Conservation (phyloP, 2,797 vertebrate species). For the Danio albolineatus region DNA sequence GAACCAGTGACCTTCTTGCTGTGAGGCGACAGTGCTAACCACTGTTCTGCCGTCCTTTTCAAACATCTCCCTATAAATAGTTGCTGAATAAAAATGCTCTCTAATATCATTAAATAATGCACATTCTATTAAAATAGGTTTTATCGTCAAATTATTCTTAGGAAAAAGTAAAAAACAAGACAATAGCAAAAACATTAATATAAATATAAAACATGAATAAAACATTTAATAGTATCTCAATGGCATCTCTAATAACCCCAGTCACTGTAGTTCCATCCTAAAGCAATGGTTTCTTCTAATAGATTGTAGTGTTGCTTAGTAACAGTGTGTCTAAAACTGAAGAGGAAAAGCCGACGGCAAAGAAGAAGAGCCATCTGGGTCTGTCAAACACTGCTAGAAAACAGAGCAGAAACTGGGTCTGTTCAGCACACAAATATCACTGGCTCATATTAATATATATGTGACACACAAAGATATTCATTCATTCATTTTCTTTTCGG, state of each 20-base stretch:
- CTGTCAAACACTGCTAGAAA: neutral
- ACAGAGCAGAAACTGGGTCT: conserved; percentile 29
- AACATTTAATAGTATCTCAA: neutral
- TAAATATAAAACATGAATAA: neutral
- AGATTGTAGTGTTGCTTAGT: conserved; percentile 56
- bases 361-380: conserved; percentile 50
- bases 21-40: no score
- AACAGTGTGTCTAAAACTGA: conserved; percentile 40
- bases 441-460: no score
- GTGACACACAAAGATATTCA: no score
- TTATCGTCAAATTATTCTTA: no score
- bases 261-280: neutral
- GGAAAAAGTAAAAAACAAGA: neutral
- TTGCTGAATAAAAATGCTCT: no score
- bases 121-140: no score
- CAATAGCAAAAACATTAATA: neutral
- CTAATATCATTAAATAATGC: no score
- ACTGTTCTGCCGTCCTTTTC: no score
- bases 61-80: no score
- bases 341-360: conserved; percentile 25
- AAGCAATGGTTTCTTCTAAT: conserved; percentile 38
- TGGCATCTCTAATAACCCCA: neutral
- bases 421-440: neutral
- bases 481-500: no score
- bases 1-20: no score